Evolutionary conservation across 2,888 invertebrate genomes (phyloP).

Genomic region (Drosophila merina): DNA sequence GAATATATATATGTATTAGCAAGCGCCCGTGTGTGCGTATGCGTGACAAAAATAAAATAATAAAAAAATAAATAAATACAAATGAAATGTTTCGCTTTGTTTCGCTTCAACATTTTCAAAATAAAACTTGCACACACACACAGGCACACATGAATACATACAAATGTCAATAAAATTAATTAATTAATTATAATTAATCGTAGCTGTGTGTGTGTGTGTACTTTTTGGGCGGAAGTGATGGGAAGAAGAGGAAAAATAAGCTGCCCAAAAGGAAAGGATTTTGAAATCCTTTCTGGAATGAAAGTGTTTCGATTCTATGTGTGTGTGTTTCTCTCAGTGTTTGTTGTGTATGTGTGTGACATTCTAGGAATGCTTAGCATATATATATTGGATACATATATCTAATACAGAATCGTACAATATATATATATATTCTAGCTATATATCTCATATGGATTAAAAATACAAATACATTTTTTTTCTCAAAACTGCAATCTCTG

Average conservation of each 20-base stretch:
- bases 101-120: constrained; percentile 1
- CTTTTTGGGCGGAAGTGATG: constrained; percentile 7
- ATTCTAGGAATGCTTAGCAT: constrained; percentile 67
- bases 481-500: constrained; percentile 16
- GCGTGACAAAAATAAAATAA: constrained; percentile 51
- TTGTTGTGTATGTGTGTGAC: constrained; percentile 22
- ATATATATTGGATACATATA: constrained; percentile 38
- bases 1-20: constrained; percentile 46
- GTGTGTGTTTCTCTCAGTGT: constrained; percentile 11
- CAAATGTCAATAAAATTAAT: constrained; percentile 26
- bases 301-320: constrained; percentile 26
- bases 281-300: constrained; percentile 57
- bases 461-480: constrained; percentile 59
- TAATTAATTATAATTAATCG: constrained; percentile 12
- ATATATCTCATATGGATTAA: constrained; percentile 46
- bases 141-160: constrained; percentile 18
- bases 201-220: constrained; percentile 16
- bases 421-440: constrained; percentile 17
- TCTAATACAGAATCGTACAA: constrained; percentile 34
- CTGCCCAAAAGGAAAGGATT: constrained; percentile 11
- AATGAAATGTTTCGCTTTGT: too few species aligned
- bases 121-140: constrained; percentile 43
- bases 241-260: constrained; percentile 29
- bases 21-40: constrained; percentile 21
- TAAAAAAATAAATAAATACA: constrained; percentile 58